Base-by-base conservation (phyloP, 2,797 vertebrate species). In the Parotocinclus haroldoi region DNA sequence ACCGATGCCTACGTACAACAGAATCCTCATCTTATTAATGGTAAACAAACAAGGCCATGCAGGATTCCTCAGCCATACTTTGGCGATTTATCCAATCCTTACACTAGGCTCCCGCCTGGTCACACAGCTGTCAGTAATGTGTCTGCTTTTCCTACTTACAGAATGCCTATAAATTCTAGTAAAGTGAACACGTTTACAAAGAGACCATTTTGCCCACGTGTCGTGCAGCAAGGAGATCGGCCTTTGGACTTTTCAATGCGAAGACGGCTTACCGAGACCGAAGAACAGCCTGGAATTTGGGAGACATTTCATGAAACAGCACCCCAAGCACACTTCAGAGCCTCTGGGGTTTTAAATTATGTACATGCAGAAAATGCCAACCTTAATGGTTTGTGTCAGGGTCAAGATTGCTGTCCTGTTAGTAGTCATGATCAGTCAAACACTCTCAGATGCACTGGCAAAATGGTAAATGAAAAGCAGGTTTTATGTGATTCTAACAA, bases 1-100 rank as follows among this genome's bases (percentile, higher is more conserved):
- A 66, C 80, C 40, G 76, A 84, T 16, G 50, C 46, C 62, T 78
- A 3, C 88, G 91, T 70, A 86, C 82, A 38, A 72, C 79, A 73
- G 58, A 80, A 60, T 71, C 74, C 79, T 54, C 78, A 78, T 68
- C 60, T 80, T 73, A 68, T 80, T 50, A 83, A 83, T 79, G 81
- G 80, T 56, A 52, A 79, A 40, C 44, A 63, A 27, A 18, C 80
- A 56, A 79, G 84, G 64, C 86, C 81, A 71, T 86, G 82, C 55
- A 53, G 77, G 19, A 53, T 85, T 27, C 75, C 84, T 71, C 81
- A 68, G 14, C 58, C 74, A 0, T 66, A 84, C 69, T 83, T 77
- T 40, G 72, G 73, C 51, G 82, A 87, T 66, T 80, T 87, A 57
- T 81, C 82, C 68, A 68, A 81, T 48, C 65, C 78, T 7, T 75